These are phyloP conservation scores for Prolemur simus DNA, from an alignment of 2,113 vertebrate genomes.

Conservation along the genomic window DNA sequence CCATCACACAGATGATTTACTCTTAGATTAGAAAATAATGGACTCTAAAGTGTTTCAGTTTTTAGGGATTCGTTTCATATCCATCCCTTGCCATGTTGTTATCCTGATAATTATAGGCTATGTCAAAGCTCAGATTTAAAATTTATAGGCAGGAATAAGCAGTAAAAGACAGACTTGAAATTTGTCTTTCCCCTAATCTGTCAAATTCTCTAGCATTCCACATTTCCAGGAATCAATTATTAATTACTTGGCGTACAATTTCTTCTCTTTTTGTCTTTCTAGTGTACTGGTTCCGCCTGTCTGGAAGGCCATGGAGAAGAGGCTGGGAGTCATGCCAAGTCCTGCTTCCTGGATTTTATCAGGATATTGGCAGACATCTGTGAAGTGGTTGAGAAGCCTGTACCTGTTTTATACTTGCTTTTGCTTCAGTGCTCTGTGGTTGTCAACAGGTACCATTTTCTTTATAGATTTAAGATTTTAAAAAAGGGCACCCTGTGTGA, in stretches of 20 bases:
- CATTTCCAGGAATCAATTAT: constrained; percentile 52
- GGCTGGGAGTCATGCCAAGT: constrained; percentile 80
- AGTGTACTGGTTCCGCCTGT: constrained; percentile 77
- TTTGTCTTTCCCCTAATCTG: constrained; percentile 37
- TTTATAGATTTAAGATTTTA: constrained; percentile 28
- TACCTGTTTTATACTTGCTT: constrained; percentile 79
- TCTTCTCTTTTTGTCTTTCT: constrained; percentile 55
- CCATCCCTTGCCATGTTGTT: constrained; percentile 47
- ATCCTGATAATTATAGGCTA: constrained; percentile 55
- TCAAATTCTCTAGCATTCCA: background rate
- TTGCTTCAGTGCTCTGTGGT: constrained; percentile 82
- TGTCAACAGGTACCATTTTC: constrained; percentile 82
- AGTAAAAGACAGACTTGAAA: constrained; percentile 67
- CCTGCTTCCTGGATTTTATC: constrained; percentile 63
- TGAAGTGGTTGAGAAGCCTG: constrained; percentile 70
- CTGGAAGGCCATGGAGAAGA: constrained; percentile 86
- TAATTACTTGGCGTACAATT: constrained; percentile 50
- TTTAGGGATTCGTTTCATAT: constrained; percentile 28
- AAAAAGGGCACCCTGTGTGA: background rate
- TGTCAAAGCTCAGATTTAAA: constrained; percentile 59
- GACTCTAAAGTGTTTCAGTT: constrained; percentile 49
- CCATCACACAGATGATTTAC: background rate
- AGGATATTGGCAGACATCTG: constrained; percentile 65
- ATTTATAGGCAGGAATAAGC: constrained; percentile 64
- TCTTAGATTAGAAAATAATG: background rate